These are phyloP conservation scores for Platyrinchus mystaceus DNA, from an alignment of 2,797 vertebrate species.

Conservation along the genomic window DNA sequence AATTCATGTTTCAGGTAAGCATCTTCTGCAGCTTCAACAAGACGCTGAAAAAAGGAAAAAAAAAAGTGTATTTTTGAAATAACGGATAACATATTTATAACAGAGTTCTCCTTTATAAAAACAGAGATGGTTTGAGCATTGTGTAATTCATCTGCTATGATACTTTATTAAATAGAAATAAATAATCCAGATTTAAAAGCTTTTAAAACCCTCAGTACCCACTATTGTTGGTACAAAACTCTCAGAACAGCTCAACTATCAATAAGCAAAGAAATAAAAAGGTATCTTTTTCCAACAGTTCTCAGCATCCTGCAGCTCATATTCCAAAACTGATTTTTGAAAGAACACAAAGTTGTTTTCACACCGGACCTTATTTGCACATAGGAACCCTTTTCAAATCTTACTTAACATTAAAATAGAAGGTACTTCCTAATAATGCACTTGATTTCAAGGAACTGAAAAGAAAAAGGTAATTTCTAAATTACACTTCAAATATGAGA, in stretches of 20 bases:
- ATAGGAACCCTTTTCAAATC: background rate
- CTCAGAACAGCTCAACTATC: background rate
- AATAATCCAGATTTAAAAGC: fast-evolving
- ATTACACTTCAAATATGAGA: background rate
- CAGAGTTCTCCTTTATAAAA: background rate
- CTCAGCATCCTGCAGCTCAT: background rate
- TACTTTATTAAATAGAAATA: background rate
- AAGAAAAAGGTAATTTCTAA: background rate
- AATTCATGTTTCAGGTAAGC: slow-evolving; percentile 95
- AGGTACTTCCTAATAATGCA: background rate
- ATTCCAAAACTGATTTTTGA: background rate
- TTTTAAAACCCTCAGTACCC: background rate
- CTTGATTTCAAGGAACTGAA: background rate
- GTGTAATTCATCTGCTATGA: background rate
- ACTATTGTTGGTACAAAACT: background rate
- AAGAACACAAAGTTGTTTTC: background rate
- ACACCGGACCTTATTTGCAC: background rate
- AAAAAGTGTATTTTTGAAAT: background rate
- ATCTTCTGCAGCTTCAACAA: slow-evolving; percentile 96
- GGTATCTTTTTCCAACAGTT: background rate
- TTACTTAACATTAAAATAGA: background rate
- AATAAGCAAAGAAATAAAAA: background rate
- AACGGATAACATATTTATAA: background rate
- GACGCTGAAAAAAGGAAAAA: slow-evolving; percentile 76
- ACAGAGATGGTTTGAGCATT: background rate